A percentile compares a stretch with the other conserved stretches of the same genome.
phyloP scores from a whole-genome alignment of 2,888 invertebrate genomes.

The Acanthosepion esculentum region DNA sequence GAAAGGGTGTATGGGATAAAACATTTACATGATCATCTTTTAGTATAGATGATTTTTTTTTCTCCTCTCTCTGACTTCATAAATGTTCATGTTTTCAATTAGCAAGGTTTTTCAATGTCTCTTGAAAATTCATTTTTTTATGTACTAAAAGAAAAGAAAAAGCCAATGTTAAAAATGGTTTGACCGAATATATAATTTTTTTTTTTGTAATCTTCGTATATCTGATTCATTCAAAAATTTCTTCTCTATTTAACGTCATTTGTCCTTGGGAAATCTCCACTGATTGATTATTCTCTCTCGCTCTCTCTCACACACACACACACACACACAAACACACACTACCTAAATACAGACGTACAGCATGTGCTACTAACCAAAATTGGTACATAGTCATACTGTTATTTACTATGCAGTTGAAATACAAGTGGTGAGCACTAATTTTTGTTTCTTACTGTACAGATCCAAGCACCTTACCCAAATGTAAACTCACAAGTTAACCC shows the following conservation, averaged over 20 bases:
- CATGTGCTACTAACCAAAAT: neutral
- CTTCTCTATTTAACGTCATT: neutral
- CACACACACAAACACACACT: neutral
- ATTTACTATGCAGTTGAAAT: neutral
- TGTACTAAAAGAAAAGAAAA: neutral
- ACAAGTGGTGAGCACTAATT: constrained; percentile 18
- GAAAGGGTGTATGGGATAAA: neutral
- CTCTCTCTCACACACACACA: too few relatives aligned
- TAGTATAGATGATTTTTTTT: too few relatives aligned
- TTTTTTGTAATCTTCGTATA: neutral
- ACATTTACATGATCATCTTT: neutral
- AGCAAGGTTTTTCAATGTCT: neutral
- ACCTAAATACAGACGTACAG: neutral
- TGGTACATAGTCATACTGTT: neutral
- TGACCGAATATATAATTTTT: neutral
- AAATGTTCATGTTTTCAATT: neutral
- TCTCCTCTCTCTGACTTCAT: neutral
- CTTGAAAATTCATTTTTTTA: neutral
- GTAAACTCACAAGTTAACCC: neutral
- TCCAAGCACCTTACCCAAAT: neutral
- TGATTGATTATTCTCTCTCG: neutral
- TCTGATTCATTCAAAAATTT: neutral
- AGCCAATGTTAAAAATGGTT: neutral
- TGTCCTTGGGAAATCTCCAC: neutral
- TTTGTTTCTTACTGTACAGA: neutral